Conservation (phyloP, 2,888 invertebrate species). For the Hemaris fuciformis region DNA sequence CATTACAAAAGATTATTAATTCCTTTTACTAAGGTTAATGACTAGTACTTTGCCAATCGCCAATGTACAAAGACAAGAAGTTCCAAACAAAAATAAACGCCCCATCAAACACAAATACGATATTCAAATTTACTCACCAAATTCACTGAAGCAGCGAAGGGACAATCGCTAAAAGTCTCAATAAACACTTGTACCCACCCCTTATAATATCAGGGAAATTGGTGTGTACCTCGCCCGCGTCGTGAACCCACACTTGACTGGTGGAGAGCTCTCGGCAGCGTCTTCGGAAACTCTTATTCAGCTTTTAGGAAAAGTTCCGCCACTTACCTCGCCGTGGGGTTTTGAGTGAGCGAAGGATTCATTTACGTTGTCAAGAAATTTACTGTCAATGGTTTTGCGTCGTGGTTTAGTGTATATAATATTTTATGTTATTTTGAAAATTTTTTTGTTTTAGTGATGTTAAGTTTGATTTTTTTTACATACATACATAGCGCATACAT, state of each 20-base stretch:
- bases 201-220: conserved; percentile 32
- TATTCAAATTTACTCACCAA: conserved; percentile 8
- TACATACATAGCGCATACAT: no score
- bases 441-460: no score
- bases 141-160: conserved; percentile 1
- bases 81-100: not conserved
- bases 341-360: not conserved
- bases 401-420: not conserved
- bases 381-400: no score
- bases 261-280: conserved; percentile 32
- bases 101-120: not conserved
- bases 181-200: conserved; percentile 34
- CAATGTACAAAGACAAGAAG: no score
- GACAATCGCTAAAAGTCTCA: conserved; percentile 34
- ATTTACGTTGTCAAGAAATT: not conserved
- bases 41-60: no score
- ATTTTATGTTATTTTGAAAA: not conserved
- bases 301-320: conserved; percentile 6
- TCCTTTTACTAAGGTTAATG: no score
- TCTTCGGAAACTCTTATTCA: conserved; percentile 20
- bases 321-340: not conserved
- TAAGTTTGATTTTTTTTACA: no score
- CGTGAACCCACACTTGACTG: conserved; percentile 52
- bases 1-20: no score
- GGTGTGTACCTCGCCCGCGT: conserved; percentile 26